A percentile compares a stretch with the other conserved stretches of the same genome.
These are phyloP conservation scores for Orussus abietinus DNA, from an alignment of 1,140 invertebrate genomes.

Conservation along the genomic window DNA sequence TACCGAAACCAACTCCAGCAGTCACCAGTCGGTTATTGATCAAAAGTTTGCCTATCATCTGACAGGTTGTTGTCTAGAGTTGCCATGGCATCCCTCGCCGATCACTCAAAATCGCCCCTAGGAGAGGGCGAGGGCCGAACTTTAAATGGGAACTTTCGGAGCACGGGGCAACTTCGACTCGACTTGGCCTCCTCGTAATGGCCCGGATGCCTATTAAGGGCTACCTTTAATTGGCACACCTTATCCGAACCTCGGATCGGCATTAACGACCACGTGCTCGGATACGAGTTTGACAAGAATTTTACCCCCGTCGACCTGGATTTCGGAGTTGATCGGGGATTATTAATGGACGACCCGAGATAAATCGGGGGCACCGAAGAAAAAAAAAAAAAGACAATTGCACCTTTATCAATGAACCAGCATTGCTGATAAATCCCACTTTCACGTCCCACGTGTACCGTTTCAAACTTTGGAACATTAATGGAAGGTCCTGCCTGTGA, in stretches of 20 bases:
- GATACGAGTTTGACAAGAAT: too few relatives aligned
- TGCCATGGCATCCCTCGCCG: conserved; percentile 45
- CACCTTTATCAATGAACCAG: too few relatives aligned
- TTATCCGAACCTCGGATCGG: too few relatives aligned
- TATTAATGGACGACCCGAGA: too few relatives aligned
- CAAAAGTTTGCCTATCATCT: conserved; percentile 54
- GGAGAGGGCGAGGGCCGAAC: neutral
- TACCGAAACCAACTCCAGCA: conserved; percentile 21
- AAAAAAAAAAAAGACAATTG: too few relatives aligned
- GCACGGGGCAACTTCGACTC: conserved; percentile 17
- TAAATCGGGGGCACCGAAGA: too few relatives aligned
- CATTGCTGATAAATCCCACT: too few relatives aligned
- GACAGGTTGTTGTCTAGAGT: conserved; percentile 53
- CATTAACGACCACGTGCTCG: too few relatives aligned
- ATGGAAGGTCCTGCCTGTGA: conserved; percentile 1
- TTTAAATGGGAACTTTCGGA: neutral
- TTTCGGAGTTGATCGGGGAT: too few relatives aligned
- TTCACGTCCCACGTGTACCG: too few relatives aligned
- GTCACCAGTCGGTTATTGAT: conserved; percentile 51
- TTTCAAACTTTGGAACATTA: too few relatives aligned
- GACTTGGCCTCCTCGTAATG: conserved; percentile 14
- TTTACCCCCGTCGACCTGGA: too few relatives aligned
- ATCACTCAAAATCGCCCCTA: conserved; percentile 37
- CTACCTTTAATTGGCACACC: neutral
- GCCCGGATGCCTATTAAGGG: neutral